Percentiles rank a stretch among this genome's conserved stretches.
Evolutionary conservation across 2,888 invertebrate species (phyloP).

Genomic region (Acheta domesticus): DNA sequence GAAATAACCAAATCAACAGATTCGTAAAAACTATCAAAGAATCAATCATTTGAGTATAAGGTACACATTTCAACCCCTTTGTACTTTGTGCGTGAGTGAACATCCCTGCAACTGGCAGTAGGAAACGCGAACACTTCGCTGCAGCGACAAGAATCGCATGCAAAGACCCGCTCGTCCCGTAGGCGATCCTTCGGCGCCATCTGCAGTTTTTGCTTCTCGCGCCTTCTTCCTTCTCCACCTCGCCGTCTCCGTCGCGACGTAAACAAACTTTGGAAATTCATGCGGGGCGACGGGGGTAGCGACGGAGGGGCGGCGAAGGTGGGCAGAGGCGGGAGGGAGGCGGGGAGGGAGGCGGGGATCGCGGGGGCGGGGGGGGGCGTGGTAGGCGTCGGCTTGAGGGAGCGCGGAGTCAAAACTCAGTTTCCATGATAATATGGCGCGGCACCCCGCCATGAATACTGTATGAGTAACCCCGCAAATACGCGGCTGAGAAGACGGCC

Average conservation of each 20-base stretch:
- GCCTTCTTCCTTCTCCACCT: no score
- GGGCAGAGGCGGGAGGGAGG: neutral
- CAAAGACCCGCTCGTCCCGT: no score
- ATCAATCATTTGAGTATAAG: no score
- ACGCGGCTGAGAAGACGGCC: neutral
- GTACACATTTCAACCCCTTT: no score
- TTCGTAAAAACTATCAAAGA: no score
- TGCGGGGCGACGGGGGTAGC: neutral
- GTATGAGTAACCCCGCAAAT: constrained; percentile 18
- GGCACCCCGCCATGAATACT: constrained; percentile 10
- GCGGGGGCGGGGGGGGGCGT: neutral
- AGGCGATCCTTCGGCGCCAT: no score
- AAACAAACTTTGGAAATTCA: constrained; percentile 9
- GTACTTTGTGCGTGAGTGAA: no score
- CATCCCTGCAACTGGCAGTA: no score
- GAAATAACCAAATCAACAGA: no score
- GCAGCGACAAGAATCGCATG: no score
- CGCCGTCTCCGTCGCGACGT: neutral
- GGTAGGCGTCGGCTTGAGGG: neutral
- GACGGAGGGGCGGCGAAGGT: neutral
- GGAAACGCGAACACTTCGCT: no score
- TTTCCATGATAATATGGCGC: constrained; percentile 18
- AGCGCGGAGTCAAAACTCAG: neutral
- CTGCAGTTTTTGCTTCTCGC: no score
- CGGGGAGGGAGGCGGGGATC: neutral